Evolutionary conservation across 2,888 invertebrate species (phyloP).

Genomic region (Chrysina gloriosa): DNA sequence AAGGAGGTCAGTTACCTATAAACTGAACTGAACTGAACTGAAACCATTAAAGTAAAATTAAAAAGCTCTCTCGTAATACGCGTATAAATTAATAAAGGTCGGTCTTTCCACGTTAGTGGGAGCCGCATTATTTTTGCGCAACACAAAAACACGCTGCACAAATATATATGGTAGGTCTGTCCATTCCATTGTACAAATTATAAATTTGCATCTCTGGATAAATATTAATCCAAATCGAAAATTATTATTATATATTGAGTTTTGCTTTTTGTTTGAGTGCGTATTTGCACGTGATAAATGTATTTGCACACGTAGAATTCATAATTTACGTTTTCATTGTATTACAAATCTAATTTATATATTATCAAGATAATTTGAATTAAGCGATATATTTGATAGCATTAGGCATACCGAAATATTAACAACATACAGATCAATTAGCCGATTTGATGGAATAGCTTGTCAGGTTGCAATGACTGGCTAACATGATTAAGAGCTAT

Average conservation of each 20-base stretch:
- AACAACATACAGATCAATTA: not conserved
- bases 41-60: no score
- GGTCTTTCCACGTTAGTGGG: no score
- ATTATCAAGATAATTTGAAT: conserved; percentile 22
- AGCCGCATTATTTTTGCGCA: no score
- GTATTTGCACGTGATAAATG: not conserved
- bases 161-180: no score
- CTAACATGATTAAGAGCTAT: conserved; percentile 1
- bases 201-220: not conserved
- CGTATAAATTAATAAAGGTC: no score
- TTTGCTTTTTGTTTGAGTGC: not conserved
- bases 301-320: not conserved
- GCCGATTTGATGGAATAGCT: not conserved
- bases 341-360: conserved; percentile 21
- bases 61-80: no score
- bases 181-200: not conserved
- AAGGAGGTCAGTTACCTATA: no score
- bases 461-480: not conserved
- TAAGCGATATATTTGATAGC: not conserved
- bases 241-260: not conserved
- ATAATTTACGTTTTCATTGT: conserved; percentile 11
- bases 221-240: not conserved
- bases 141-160: no score
- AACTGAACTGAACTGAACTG: no score
- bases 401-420: not conserved